Conservation (phyloP, 30 jellyfish, hydroid and myxozoan genomes). For the Turritopsis rubra region DNA sequence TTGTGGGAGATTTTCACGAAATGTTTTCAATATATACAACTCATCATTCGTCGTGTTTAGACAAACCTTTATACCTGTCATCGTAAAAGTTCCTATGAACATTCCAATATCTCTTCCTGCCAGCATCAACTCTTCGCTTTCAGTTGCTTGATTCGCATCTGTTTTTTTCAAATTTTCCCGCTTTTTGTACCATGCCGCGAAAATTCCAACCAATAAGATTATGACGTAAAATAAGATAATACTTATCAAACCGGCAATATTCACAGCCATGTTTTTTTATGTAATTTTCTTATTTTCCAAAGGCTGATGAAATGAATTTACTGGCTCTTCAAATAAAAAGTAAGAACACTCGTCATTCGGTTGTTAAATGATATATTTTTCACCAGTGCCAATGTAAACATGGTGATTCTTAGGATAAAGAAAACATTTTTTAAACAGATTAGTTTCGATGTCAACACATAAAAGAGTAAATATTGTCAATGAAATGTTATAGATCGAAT, state of each 20-base stretch:
- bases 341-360: background rate
- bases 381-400: background rate
- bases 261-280: slow-evolving; percentile 19
- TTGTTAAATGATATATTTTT: background rate
- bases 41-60: background rate
- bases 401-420: background rate
- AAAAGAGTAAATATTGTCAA: background rate
- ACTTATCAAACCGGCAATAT: slow-evolving; percentile 65
- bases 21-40: background rate
- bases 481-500: background rate
- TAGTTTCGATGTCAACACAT: background rate
- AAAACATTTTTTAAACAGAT: background rate
- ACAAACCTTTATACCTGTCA: slow-evolving; percentile 67
- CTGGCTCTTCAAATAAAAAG: background rate
- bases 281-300: background rate
- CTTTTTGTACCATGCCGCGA: slow-evolving; percentile 74
- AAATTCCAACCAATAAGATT: slow-evolving; percentile 58
- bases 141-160: slow-evolving; percentile 28
- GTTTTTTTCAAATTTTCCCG: background rate
- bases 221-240: slow-evolving; percentile 54
- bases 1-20: background rate
- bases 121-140: slow-evolving; percentile 82
- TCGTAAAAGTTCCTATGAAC: slow-evolving; percentile 87
- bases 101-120: slow-evolving; percentile 90
- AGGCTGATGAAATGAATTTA: background rate